Base-by-base conservation (phyloP, 2,888 invertebrate genomes). In the Athalia rosae region DNA sequence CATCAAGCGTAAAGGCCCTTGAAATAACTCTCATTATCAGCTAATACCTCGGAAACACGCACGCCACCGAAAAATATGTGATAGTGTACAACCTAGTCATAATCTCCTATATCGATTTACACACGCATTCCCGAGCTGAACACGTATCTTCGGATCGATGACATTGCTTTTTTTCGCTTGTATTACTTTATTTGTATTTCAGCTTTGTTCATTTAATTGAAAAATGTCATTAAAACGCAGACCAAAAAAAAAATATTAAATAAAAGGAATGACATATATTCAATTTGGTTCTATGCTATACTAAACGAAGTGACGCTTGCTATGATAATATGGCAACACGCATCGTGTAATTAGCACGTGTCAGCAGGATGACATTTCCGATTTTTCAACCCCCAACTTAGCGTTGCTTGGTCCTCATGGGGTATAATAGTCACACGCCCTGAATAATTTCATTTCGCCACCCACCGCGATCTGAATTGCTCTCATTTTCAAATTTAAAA, bases 1-100 rank as follows among this genome's bases (percentile, higher is more conserved):
- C 82, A 79, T 80, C 62, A 64, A 56, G 67, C 50, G 76, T 61
- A 58, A 69, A 48, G 59, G 67, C 48, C 28, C 61, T 59, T 56
- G 11, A 56, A 53, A 41, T 45, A 45, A 56, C 15, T 11, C 43
- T 53, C 28, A 76, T 76, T 76, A 76, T 28, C 56, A 45, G 76
- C 63, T 59, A 76, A 76, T 76, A 56, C 43, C 56, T 15, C 11
- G 41, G 15, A 58, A 67, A 76, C 67, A 76, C 66, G 67, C 67
- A 76, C 67, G 48, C 50, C 45, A 67, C 64, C 28, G 28, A 28
- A 28, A 28, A 28, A 53, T 53, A 9, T 11, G n/a, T n/a, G n/a
- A 53, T 50, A 9, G 7, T 53, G n/a, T 53, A 53, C 7, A 53
- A 15, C n/a, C 15, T 11, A 15, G n/a, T 61, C 8, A 8, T 13